A percentile compares a stretch with the other conserved stretches of the same genome.
phyloP scores from a whole-genome alignment of 2,113 vertebrate genomes.

The Pogonocichla stellata region DNA sequence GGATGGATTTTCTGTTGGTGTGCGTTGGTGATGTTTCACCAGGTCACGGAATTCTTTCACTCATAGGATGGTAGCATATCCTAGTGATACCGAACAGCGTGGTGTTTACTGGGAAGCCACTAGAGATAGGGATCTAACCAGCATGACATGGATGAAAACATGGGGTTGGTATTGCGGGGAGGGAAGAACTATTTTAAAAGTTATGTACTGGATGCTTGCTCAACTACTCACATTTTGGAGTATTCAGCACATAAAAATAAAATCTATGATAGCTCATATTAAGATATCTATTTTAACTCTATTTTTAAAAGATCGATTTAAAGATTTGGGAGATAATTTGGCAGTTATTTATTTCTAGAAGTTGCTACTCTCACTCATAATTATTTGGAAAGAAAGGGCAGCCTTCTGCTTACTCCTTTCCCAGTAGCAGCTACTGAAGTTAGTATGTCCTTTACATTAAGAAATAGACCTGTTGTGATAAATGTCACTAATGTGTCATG shows the following conservation, averaged over 20 bases:
- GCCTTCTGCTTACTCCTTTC: constrained; percentile 43
- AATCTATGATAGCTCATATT: constrained; percentile 62
- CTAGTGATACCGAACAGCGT: not conserved
- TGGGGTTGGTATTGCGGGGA: constrained; percentile 10
- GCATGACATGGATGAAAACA: constrained; percentile 12
- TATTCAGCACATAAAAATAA: constrained; percentile 57
- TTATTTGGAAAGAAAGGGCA: constrained; percentile 39
- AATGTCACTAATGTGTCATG: constrained; percentile 70
- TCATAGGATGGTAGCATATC: not conserved
- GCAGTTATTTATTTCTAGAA: constrained; percentile 61
- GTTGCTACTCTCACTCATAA: constrained; percentile 36
- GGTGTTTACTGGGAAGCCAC: constrained; percentile 49
- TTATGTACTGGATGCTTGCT: constrained; percentile 59
- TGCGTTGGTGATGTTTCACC: not conserved
- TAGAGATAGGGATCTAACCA: constrained; percentile 22
- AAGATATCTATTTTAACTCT: constrained; percentile 69
- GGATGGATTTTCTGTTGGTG: not conserved
- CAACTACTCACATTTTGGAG: constrained; percentile 19
- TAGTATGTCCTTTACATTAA: constrained; percentile 62
- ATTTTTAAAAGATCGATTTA: constrained; percentile 50
- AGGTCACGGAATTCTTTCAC: not conserved
- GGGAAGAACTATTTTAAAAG: constrained; percentile 56
- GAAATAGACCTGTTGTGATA: constrained; percentile 66
- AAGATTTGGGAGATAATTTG: constrained; percentile 64
- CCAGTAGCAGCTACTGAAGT: constrained; percentile 58